These are phyloP conservation scores for Acipenser transmontanus DNA, from an alignment of 2,797 vertebrate species.

Conservation along the genomic window DNA sequence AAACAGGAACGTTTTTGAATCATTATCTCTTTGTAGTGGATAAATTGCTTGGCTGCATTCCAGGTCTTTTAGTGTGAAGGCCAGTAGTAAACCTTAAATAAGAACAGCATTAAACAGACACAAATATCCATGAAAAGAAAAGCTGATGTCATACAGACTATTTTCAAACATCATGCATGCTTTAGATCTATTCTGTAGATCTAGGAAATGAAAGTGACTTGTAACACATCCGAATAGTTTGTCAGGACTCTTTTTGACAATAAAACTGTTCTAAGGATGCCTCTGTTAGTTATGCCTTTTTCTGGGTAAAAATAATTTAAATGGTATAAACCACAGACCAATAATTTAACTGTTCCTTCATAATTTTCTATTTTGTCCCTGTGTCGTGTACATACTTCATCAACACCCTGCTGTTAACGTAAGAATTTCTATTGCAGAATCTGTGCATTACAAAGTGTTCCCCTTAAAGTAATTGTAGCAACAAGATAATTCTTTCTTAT, in stretches of 20 bases:
- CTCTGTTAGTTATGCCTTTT: constrained; percentile 32
- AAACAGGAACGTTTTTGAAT: constrained; percentile 60
- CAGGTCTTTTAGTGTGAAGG: constrained; percentile 32
- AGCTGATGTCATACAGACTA: constrained; percentile 20
- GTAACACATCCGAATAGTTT: constrained; percentile 51
- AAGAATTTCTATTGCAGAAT: background rate
- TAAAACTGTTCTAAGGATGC: constrained; percentile 48
- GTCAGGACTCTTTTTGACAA: constrained; percentile 56
- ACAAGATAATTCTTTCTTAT: no score
- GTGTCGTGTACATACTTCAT: background rate
- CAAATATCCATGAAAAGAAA: constrained; percentile 16
- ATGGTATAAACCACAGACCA: background rate
- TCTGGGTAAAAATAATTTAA: background rate
- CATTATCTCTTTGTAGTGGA: constrained; percentile 54
- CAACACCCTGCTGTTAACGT: background rate
- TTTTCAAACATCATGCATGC: constrained; percentile 23
- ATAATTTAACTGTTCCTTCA: background rate
- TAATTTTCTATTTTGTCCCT: background rate
- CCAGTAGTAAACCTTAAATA: constrained; percentile 14
- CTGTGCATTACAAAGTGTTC: background rate
- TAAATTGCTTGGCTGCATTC: constrained; percentile 35
- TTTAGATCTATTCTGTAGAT: constrained; percentile 32
- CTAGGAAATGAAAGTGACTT: constrained; percentile 47
- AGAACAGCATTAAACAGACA: constrained; percentile 28
- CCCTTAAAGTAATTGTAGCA: no score